Evolutionary conservation across 2,888 invertebrate species (phyloP), one percentile per base, ranked within the genome.

Genomic region (Machimus rusticus): DNA sequence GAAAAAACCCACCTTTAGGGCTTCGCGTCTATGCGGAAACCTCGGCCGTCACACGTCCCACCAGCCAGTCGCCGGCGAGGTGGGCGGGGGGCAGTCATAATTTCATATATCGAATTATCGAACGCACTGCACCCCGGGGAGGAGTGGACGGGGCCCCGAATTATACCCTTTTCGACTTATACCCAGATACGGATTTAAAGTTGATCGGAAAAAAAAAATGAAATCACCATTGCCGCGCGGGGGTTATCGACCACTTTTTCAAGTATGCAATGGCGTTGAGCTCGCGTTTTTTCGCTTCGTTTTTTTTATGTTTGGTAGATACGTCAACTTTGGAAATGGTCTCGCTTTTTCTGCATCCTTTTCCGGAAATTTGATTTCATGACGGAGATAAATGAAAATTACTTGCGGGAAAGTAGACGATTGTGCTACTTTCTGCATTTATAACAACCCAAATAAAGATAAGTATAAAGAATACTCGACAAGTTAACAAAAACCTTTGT

Each of bases 31-130:
- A 66, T 57, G 82, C 37, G 57, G 82, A 66, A 57, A 66, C 37
- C 57, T 82, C 66, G 66, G 57, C 14, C 82, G 12, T 28, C 34
- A 57, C 78, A 78, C 78, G 28, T 43, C 0, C 34, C 34, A 82
- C 57, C 57, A 57, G 16, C 57, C 51, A 82, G 76, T 39, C 28
- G 76, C 34, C 28, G 55, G 14, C 55, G 34, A n/a, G 39, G 37
- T 16, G 57, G 55, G 57, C 34, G 37, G 57, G 16, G 82, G 31
- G 82, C 57, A 51, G 66, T 66, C 28, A 82, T 55, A 34, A 81
- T 82, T 82, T 19, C 39, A 82, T 57, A 37, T 66, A 82, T 82
- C 82, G 82, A 82, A 66, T 82, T 82, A 82, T 82, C 39, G 82
- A 82, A 66, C 66, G 57, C 82, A 82, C 34, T 57, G 19, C 57